phyloP scores from a whole-genome alignment of 2,113 vertebrate genomes.

The Cettia cetti region DNA sequence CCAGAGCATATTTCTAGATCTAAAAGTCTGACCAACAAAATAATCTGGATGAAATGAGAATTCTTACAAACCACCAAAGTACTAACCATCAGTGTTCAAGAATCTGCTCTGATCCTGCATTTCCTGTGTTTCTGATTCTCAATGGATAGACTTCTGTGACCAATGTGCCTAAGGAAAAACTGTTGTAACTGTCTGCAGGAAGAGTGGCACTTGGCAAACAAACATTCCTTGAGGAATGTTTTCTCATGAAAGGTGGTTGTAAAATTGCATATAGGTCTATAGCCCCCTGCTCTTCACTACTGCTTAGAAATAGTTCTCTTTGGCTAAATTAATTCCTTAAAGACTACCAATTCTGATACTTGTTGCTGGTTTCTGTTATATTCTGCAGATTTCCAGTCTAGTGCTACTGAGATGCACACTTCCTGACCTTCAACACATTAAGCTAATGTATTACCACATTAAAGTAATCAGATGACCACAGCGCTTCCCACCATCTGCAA shows the following conservation, averaged over 20 bases:
- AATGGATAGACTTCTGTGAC: background rate
- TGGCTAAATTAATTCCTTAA: constrained; percentile 63
- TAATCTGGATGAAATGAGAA: background rate
- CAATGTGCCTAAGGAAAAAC: background rate
- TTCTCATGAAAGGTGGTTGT: background rate
- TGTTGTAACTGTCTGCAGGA: background rate
- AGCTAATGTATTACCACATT: constrained; percentile 21
- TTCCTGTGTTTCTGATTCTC: constrained; percentile 16
- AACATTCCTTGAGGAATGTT: background rate
- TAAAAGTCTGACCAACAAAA: background rate
- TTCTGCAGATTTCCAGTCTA: constrained; percentile 56
- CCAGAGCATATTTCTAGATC: background rate
- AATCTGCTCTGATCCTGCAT: background rate
- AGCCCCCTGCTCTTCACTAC: background rate
- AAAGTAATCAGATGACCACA: constrained; percentile 32
- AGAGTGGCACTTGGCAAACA: background rate
- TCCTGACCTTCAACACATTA: constrained; percentile 58
- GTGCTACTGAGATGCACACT: background rate
- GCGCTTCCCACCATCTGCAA: background rate
- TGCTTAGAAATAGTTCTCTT: constrained; percentile 10
- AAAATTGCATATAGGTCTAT: background rate
- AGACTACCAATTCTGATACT: constrained; percentile 45
- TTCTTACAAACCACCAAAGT: background rate
- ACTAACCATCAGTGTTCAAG: background rate
- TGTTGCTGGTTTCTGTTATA: constrained; percentile 41